These are phyloP conservation scores for Drosophila sordidula DNA, from an alignment of 2,888 invertebrate genomes.

Conservation along the genomic window DNA sequence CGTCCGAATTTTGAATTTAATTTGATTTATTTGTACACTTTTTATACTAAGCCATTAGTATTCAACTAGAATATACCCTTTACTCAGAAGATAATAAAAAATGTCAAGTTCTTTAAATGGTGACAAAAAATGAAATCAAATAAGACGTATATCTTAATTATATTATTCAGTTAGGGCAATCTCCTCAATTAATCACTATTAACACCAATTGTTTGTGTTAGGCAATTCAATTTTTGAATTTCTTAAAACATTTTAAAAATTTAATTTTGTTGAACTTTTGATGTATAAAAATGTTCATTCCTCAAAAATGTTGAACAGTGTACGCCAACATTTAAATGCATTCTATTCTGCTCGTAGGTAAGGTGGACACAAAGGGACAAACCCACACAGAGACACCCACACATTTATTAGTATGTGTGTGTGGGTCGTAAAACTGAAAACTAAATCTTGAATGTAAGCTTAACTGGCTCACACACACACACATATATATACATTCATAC, in stretches of 20 bases:
- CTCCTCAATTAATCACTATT: too few species aligned
- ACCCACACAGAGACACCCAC: slow-evolving; percentile 3
- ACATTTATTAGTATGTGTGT: slow-evolving; percentile 15
- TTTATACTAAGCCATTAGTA: not conserved
- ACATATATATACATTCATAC: slow-evolving; percentile 9
- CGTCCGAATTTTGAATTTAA: slow-evolving; percentile 30
- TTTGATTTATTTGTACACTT: slow-evolving; percentile 29
- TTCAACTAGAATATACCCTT: not conserved
- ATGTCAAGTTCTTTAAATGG: too few species aligned
- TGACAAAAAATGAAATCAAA: too few species aligned
- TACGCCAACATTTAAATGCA: slow-evolving; percentile 15
- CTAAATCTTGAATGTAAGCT: slow-evolving; percentile 72
- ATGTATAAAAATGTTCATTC: too few species aligned
- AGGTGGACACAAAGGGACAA: slow-evolving; percentile 25
- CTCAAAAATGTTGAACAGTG: slow-evolving; percentile 14
- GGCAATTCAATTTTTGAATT: too few species aligned
- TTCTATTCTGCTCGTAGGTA: slow-evolving; percentile 30
- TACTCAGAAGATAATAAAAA: too few species aligned
- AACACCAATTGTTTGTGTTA: too few species aligned
- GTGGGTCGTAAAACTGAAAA: slow-evolving; percentile 43
- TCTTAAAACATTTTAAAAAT: too few species aligned
- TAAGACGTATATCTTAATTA: too few species aligned
- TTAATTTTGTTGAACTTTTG: too few species aligned
- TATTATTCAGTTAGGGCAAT: too few species aligned
- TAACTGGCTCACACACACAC: slow-evolving; percentile 43